Evolutionary conservation across 2,888 invertebrate genomes (phyloP).

Genomic region (Teleogryllus oceanicus): DNA sequence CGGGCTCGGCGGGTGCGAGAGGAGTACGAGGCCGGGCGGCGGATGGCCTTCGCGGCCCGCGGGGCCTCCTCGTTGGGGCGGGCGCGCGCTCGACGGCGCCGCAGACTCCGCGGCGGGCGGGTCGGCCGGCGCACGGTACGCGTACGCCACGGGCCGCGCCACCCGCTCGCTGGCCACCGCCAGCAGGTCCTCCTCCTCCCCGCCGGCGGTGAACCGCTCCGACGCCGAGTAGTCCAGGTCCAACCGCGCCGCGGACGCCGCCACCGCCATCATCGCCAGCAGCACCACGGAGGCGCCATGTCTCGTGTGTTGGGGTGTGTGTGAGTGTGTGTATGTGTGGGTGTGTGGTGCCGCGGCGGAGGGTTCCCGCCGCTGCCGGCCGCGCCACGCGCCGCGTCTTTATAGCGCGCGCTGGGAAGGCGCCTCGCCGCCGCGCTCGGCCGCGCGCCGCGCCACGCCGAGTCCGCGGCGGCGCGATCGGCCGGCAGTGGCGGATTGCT

Average conservation of each 20-base stretch:
- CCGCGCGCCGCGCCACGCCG: no score
- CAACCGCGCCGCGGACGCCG: not conserved
- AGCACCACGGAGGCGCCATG: conserved; percentile 18
- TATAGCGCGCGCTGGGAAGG: no score
- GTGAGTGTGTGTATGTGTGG: not conserved
- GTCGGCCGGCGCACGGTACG: not conserved
- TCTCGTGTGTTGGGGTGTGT: not conserved
- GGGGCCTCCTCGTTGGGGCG: not conserved
- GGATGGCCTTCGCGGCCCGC: not conserved
- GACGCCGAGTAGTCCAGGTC: not conserved
- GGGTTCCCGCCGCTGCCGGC: no score
- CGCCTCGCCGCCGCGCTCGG: no score
- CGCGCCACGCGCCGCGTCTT: no score
- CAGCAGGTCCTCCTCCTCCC: not conserved
- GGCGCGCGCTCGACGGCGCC: not conserved
- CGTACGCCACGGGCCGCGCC: not conserved
- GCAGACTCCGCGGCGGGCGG: not conserved
- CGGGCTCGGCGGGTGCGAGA: not conserved
- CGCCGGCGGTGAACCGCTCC: not conserved
- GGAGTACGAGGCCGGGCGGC: not conserved
- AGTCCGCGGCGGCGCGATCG: not conserved
- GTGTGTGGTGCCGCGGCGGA: not conserved
- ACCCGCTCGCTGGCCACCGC: not conserved
- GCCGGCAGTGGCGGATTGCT: not conserved
- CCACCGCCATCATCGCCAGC: not conserved